Evolutionary conservation across 2,888 invertebrate species (phyloP).

Genomic region (Rutpela maculata): DNA sequence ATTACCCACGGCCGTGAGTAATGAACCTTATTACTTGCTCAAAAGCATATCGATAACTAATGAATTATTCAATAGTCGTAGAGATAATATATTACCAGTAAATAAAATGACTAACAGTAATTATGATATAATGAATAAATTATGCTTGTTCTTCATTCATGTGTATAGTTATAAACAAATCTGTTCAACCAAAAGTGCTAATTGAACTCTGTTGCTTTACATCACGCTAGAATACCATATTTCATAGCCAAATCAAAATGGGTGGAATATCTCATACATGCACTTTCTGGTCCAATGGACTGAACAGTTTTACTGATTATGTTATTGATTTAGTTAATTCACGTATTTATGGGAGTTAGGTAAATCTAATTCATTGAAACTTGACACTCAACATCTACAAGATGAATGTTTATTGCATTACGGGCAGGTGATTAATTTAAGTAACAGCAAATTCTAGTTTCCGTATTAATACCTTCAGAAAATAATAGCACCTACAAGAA

Average conservation of each 20-base stretch:
- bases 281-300: constrained; percentile 40
- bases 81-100: too few relatives aligned
- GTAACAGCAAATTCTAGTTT: constrained; percentile 20
- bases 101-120: too few relatives aligned
- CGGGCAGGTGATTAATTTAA: constrained; percentile 22
- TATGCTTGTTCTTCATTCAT: neutral
- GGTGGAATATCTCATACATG: constrained; percentile 41
- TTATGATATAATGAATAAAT: neutral
- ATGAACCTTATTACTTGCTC: too few relatives aligned
- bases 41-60: too few relatives aligned
- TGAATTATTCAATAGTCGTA: too few relatives aligned
- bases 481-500: neutral
- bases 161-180: constrained; percentile 11
- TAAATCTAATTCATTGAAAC: constrained; percentile 44
- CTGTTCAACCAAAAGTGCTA: constrained; percentile 21
- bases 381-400: constrained; percentile 47
- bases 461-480: constrained; percentile 14
- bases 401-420: constrained; percentile 46
- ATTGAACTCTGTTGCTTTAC: constrained; percentile 26
- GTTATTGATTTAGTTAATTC: constrained; percentile 44
- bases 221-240: constrained; percentile 28
- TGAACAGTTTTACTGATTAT: constrained; percentile 44
- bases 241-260: constrained; percentile 44
- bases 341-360: constrained; percentile 42
- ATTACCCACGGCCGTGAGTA: too few relatives aligned